Percentiles rank a stretch among this genome's conserved stretches.
Conservation (phyloP, 2,797 vertebrate species). For the Melanotaenia maccullochi region DNA sequence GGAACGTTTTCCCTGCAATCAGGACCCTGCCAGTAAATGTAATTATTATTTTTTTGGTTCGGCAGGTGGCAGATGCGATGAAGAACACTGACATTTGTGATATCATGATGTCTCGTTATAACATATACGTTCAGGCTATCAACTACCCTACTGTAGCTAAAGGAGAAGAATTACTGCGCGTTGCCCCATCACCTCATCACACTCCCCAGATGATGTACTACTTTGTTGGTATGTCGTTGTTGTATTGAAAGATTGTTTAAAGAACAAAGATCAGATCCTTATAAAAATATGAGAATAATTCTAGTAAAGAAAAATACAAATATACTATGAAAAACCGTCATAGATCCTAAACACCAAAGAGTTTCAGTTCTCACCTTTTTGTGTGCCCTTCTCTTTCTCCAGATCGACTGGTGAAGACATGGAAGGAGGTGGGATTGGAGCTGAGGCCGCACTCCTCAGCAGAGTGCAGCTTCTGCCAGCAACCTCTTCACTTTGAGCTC, state of each 20-base stretch:
- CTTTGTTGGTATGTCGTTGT: constrained; percentile 85
- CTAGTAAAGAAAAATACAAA: not conserved
- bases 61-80: constrained; percentile 89
- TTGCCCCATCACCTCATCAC: constrained; percentile 92
- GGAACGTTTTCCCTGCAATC: not conserved
- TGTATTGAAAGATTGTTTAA: not conserved
- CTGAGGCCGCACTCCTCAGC: constrained; percentile 87
- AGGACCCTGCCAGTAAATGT: not conserved
- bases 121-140: constrained; percentile 94
- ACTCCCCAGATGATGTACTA: constrained; percentile 93
- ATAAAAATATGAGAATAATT: not conserved
- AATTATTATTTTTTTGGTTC: not conserved
- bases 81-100: constrained; percentile 92
- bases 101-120: constrained; percentile 89
- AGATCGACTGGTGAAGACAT: constrained; percentile 89
- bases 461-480: constrained; percentile 91
- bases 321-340: not conserved
- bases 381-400: constrained; percentile 35
- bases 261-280: not conserved
- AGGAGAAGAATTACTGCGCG: constrained; percentile 91
- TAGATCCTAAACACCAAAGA: not conserved
- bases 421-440: constrained; percentile 88
- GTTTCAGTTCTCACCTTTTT: constrained; percentile 12
- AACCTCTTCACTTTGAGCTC: constrained; percentile 90
- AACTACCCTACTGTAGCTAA: constrained; percentile 92